These are phyloP conservation scores for Kryphioiulus occultus DNA, from an alignment of 2,888 invertebrate genomes.

Conservation along the genomic window DNA sequence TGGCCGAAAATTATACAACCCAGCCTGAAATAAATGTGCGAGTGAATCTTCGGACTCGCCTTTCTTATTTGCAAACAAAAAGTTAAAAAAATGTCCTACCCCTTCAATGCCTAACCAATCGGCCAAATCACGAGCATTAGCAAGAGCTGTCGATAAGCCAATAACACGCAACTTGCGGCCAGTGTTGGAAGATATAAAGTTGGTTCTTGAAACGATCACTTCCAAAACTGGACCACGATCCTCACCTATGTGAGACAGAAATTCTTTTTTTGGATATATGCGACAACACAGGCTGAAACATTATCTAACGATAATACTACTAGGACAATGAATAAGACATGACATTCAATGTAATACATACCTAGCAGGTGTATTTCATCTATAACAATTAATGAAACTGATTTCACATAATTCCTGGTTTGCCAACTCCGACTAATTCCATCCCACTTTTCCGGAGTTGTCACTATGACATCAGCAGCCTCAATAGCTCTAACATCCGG, in stretches of 20 bases:
- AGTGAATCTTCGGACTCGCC: background rate
- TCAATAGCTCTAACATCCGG: constrained; percentile 86
- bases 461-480: constrained; percentile 90
- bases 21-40: constrained; percentile 68
- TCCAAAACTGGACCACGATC: constrained; percentile 76
- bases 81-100: constrained; percentile 56
- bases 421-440: constrained; percentile 99
- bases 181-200: constrained; percentile 93
- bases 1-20: constrained; percentile 96
- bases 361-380: constrained; percentile 98
- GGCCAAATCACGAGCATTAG: constrained; percentile 95
- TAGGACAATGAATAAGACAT: too few species aligned
- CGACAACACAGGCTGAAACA: background rate
- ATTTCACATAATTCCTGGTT: constrained; percentile 86
- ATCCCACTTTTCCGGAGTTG: constrained; percentile 99
- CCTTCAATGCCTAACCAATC: constrained; percentile 88
- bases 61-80: background rate
- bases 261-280: background rate
- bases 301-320: too few species aligned
- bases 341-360: constrained; percentile 58
- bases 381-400: constrained; percentile 91
- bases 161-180: constrained; percentile 83
- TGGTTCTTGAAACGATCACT: constrained; percentile 96
- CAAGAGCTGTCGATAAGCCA: constrained; percentile 95
- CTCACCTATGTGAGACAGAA: constrained; percentile 62